Evolutionary conservation across 2,797 vertebrate genomes (phyloP), one percentile per base, ranked within the genome.

Genomic region (Trachurus trachurus): DNA sequence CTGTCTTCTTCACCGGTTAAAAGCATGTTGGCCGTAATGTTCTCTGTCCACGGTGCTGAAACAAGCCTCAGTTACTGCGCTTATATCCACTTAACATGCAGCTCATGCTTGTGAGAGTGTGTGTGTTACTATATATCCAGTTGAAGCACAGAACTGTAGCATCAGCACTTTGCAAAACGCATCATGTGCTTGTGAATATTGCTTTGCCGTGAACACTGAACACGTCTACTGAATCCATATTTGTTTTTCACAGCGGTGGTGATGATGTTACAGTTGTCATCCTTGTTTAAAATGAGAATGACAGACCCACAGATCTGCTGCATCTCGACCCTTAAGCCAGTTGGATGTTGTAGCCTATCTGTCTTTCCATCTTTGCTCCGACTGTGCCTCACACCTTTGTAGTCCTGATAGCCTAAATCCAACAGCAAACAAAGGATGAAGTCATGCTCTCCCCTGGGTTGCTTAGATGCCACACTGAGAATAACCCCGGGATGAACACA

Each of bases 1-100:
- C 58, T 54, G 60, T 74, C 56, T 59, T 70, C 64, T 65, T 66
- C n/a, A 7, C 50, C 19, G 71, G 42, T 65, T 50, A 19, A 49
- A 64, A 29, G 64, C 64, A 53, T 9, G 73, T 62, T 1, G 58
- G 42, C n/a, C 40, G 31, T 0, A 16, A 44, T 17, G 45, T 71
- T 56, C 84, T 87, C 93, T 95, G 91, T 95, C 94, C 94, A 72
- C 31, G 92, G 94, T 95, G 82, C 94, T 94, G 92, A 91, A 92
- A 80, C 76, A 50, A 69, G 31, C 77, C 67, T 65, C 68, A 13
- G 12, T 68, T 21, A 17, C 47, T 63, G 70, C 74, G 65, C 65
- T 58, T 57, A 47, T 58, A 85, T 84, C 84, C 78, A 80, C 52
- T 92, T 83, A 79, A 80, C 80, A 93, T 90, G 88, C 89, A 73